A percentile compares a stretch with the other conserved stretches of the same genome.
These are phyloP conservation scores for Drosophila anceps DNA, from an alignment of 2,888 invertebrate species.

Conservation along the genomic window DNA sequence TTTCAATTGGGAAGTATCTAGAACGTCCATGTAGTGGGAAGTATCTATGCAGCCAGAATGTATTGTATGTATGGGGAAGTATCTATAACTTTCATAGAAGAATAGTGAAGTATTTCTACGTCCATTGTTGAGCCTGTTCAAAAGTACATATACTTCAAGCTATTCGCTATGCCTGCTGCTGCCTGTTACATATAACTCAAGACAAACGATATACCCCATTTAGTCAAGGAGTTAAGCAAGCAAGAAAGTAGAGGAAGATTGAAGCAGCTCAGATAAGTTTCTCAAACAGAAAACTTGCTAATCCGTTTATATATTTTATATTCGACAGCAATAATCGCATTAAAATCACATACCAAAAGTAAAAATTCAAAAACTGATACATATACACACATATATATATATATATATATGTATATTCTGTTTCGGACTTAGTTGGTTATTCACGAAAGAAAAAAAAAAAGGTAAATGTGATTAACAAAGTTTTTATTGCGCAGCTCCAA, in stretches of 20 bases:
- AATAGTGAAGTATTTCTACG: too few relatives aligned
- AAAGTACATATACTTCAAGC: too few relatives aligned
- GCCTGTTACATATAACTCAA: background rate
- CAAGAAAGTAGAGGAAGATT: background rate
- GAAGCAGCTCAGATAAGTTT: background rate
- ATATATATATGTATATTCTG: background rate
- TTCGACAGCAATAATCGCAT: background rate
- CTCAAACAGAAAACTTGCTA: background rate
- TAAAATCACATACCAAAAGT: background rate
- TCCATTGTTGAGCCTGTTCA: background rate
- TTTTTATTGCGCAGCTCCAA: slow-evolving; percentile 14
- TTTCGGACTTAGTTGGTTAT: background rate
- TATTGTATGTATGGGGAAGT: background rate
- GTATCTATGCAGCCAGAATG: background rate
- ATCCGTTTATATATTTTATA: background rate
- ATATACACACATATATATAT: background rate
- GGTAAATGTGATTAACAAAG: slow-evolving; percentile 12
- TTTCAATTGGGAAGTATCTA: too few relatives aligned
- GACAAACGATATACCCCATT: background rate
- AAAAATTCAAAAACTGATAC: background rate
- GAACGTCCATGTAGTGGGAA: too few relatives aligned
- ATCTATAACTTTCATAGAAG: too few relatives aligned
- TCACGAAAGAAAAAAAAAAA: background rate
- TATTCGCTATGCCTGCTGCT: background rate
- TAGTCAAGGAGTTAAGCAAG: background rate